Base-by-base conservation (phyloP, 1,140 invertebrate species). In the Sitodiplosis mosellana region DNA sequence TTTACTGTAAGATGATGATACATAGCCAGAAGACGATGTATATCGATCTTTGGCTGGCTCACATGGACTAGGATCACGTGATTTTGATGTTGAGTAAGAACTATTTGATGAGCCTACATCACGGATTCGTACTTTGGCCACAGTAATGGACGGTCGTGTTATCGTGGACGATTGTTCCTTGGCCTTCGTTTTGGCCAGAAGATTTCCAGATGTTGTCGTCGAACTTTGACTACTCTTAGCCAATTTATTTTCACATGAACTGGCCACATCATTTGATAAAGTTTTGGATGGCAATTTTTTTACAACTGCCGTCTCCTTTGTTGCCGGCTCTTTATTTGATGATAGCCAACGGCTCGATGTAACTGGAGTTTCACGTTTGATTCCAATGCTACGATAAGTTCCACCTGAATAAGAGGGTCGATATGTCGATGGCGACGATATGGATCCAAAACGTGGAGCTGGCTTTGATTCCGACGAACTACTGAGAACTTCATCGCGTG, bases 381-480 rank as follows among this genome's bases (percentile, higher is more conserved):
- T 15, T 12, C 59, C 55, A 46, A 60, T 59, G 2, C 59, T 49
- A 33, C 61, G 61, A 52, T 64, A 64, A 0, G 61, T 64, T 6
- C 61, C 61, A 1, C 61, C 58, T 0, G 61, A 61, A 49, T 62
- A 64, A 1, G 61, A 63, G 0, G 61, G 61, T 33, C 61, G 55
- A 48, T 60, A 64, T 33, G 59, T 49, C 22, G 55, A 59, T 11
- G 61, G 61, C 18, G 61, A 54, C 49, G 57, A 49, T 41, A 63
- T 45, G 4, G 38, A 21, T 18, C 49, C 37, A 15, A 42, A 50
- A 36, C 37, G 34, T 15, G 49, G 15, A 34, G 45, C 11, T 42
- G 45, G 14, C 17, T 44, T 41, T 14, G 52, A 50, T 4, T 59
- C 59, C 2, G 44, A 14, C 11, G 41, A 18, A 12, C n/a, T 12